Base-by-base conservation (phyloP, 2,888 invertebrate genomes). In the Linhomoeus sp. region DNA sequence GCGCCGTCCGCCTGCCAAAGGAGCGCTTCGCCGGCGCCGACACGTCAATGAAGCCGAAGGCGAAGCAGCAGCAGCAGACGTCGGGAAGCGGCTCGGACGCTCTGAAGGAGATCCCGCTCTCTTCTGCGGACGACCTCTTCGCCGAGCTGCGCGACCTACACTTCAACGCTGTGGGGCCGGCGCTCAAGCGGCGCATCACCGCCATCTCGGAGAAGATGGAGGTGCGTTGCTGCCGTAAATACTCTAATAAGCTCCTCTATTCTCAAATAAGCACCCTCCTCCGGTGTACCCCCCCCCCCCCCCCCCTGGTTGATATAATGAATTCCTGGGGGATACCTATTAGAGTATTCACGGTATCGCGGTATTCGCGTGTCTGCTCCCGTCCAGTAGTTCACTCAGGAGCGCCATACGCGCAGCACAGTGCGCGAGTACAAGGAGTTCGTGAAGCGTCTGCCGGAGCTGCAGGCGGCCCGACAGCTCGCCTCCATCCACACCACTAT, bases 361-460 rank as follows among this genome's bases (percentile, higher is more conserved):
- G n/a, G n/a, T n/a, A n/a, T n/a, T n/a, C n/a, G n/a, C n/a, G n/a
- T n/a, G n/a, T n/a, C n/a, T n/a, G n/a, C n/a, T n/a, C n/a, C n/a
- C n/a, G n/a, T n/a, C n/a, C n/a, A n/a, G n/a, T n/a, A n/a, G n/a
- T n/a, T n/a, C n/a, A n/a, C n/a, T n/a, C 48, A 85, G 66, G 83
- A 86, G 61, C 75, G 80, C 26, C 80, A 83, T 62, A 58, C 64
- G 42, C 81, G 84, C 47, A 84, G 82, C 65, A 80, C 86, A 0
- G 81, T 94, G n/a, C 82, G 83, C 58, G 87, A 90, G 68, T 84
- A 92, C 70, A 87, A 86, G 64, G 77, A 81, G 60, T 86, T 88
- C 66, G 90, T 92, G 2, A 79, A 83, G 35, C 77, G 80, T 45
- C 70, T 92, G 52, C 88, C 88, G 0, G 79, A 81, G 56, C 76